Evolutionary conservation across 2,113 vertebrate genomes (phyloP).

Genomic region (Myrmecophaga tridactyla): DNA sequence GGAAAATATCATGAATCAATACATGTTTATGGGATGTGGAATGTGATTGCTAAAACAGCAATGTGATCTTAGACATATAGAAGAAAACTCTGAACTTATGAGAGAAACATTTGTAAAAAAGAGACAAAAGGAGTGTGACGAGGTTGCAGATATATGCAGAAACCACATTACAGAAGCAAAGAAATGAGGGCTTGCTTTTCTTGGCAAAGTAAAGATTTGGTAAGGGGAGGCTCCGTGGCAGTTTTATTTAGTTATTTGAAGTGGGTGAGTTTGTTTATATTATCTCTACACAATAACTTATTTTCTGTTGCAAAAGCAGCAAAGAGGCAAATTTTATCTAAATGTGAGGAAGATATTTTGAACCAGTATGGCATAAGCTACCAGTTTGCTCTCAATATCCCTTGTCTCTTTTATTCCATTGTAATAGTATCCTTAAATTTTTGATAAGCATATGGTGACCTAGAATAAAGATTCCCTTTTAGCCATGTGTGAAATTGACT

Average conservation of each 20-base stretch:
- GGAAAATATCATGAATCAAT: neutral
- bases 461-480: neutral
- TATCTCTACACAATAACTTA: conserved; percentile 15
- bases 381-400: neutral
- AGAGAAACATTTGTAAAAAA: neutral
- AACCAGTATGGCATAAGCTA: neutral
- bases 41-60: neutral
- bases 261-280: neutral
- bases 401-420: neutral
- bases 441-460: neutral
- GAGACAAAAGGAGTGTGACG: neutral
- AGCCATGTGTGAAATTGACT: neutral
- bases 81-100: neutral
- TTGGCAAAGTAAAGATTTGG: neutral
- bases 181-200: neutral
- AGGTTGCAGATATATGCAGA: neutral
- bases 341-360: neutral
- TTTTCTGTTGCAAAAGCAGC: conserved; percentile 26
- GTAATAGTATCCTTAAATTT: neutral
- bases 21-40: neutral
- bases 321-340: neutral
- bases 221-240: neutral
- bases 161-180: neutral
- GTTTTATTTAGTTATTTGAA: conserved; percentile 29
- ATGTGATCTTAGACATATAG: neutral